Evolutionary conservation across 1,140 invertebrate genomes (phyloP), one percentile per base, ranked within the genome.

Genomic region (Aradophagus sp.): DNA sequence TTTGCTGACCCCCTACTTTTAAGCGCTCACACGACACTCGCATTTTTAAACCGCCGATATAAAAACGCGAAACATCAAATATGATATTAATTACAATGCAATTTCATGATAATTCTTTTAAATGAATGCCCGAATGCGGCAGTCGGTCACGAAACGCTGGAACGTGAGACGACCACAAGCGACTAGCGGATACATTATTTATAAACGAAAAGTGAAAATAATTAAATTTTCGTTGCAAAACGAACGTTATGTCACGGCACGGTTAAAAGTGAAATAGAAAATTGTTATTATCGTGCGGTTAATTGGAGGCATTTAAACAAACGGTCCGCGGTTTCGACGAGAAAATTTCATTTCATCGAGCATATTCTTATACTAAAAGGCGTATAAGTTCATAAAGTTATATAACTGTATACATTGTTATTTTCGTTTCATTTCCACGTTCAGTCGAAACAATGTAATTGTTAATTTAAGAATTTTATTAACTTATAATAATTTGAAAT

Each of bases 81-180:
- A 72, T 72, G 56, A 62, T 72, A 67, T 67, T 67, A 72, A 72
- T 72, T 72, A 47, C 41, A 66, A 73, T 66, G 63, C 70, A 73
- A 73, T 73, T 67, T 61, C 63, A 73, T 73, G 70, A 73, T 73
- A 73, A 73, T 73, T 73, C 70, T 73, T 73, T 73, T 36, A 67
- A 73, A 73, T 73, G 62, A 67, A 73, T 73, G 50, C 70, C 62
- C 48, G 34, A 14, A 55, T 20, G 48, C 48, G 19, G 29, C 47
- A 48, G 44, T 48, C 45, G 58, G 70, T 67, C 70, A 73, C 70
- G 70, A 67, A 63, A 66, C 34, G 29, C 34, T 44, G 12, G 50
- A 63, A 63, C 56, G 56, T 50, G 20, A 56, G 66, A 69, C 42
- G 65, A 56, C 48, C 50, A 35, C 13, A 8, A 23, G 11, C 34